A percentile compares a stretch with the other conserved stretches of the same genome.
These are phyloP conservation scores for Steinernema feltiae DNA, from an alignment of 1,140 invertebrate genomes.

Conservation along the genomic window DNA sequence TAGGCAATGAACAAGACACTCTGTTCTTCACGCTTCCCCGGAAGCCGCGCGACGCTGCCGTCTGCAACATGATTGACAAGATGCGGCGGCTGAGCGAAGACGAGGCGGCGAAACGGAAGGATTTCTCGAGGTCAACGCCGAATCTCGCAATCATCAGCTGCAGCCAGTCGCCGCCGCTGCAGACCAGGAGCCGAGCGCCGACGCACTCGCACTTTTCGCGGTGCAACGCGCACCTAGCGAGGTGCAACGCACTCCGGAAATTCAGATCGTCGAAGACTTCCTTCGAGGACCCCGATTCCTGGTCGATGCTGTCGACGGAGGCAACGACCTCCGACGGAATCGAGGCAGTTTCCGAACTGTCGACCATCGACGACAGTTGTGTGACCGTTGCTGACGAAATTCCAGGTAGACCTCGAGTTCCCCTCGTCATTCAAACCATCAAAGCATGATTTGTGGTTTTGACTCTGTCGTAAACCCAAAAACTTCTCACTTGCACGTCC, in stretches of 20 bases:
- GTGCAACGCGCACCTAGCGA: too few relatives aligned
- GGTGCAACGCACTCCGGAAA: background rate
- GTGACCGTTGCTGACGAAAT: slow-evolving; percentile 7
- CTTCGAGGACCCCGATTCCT: background rate
- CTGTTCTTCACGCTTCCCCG: slow-evolving; percentile 1
- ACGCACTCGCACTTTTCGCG: background rate
- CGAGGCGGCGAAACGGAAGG: background rate
- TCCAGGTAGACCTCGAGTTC: background rate
- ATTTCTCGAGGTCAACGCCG: background rate
- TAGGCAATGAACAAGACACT: background rate
- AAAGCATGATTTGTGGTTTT: background rate
- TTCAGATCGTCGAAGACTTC: background rate
- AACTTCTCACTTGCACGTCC: background rate
- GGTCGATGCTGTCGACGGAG: background rate
- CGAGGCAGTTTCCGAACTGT: background rate
- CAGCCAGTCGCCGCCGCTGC: background rate
- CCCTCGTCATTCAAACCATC: background rate
- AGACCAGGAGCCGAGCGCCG: background rate
- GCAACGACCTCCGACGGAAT: background rate
- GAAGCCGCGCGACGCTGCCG: background rate
- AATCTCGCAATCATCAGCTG: background rate
- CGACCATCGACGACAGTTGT: slow-evolving; percentile 2
- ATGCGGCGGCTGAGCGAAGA: background rate
- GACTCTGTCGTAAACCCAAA: background rate
- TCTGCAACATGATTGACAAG: background rate